phyloP scores from a whole-genome alignment of 2,113 vertebrate species.

The Paedocypris sp. region DNA sequence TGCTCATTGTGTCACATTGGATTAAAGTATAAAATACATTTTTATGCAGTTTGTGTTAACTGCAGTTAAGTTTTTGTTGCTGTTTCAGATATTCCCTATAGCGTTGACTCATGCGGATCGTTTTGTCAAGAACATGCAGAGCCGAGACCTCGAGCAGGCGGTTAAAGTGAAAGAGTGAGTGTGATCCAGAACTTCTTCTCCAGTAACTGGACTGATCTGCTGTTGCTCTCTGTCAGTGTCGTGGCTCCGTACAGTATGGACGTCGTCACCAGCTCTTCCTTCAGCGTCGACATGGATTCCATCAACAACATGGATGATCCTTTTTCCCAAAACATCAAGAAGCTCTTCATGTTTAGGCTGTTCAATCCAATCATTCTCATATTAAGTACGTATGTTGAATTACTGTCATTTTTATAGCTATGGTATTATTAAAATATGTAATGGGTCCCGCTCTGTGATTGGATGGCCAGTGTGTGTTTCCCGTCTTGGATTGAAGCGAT shows the following conservation, averaged over 20 bases:
- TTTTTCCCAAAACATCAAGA: slow-evolving; percentile 63
- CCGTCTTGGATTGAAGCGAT: too few species aligned
- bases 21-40: too few species aligned
- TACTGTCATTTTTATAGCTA: background rate
- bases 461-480: too few species aligned
- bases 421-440: too few species aligned
- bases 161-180: slow-evolving; percentile 52
- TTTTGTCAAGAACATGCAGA: slow-evolving; percentile 40
- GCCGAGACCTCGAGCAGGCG: slow-evolving; percentile 31
- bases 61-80: too few species aligned
- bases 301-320: slow-evolving; percentile 63
- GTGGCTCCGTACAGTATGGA: slow-evolving; percentile 63
- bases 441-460: too few species aligned
- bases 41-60: background rate
- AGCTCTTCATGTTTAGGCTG: slow-evolving; percentile 55
- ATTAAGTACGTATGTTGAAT: too few species aligned
- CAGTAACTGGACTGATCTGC: too few species aligned
- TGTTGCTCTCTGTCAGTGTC: slow-evolving; percentile 37
- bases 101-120: slow-evolving; percentile 40
- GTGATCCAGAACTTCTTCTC: too few species aligned
- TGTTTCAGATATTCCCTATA: slow-evolving; percentile 47
- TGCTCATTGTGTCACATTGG: too few species aligned
- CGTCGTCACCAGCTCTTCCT: slow-evolving; percentile 63
- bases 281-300: slow-evolving; percentile 65
- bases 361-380: slow-evolving; percentile 48